phyloP scores from a whole-genome alignment of 2,888 invertebrate species.

The Timandra comae region DNA sequence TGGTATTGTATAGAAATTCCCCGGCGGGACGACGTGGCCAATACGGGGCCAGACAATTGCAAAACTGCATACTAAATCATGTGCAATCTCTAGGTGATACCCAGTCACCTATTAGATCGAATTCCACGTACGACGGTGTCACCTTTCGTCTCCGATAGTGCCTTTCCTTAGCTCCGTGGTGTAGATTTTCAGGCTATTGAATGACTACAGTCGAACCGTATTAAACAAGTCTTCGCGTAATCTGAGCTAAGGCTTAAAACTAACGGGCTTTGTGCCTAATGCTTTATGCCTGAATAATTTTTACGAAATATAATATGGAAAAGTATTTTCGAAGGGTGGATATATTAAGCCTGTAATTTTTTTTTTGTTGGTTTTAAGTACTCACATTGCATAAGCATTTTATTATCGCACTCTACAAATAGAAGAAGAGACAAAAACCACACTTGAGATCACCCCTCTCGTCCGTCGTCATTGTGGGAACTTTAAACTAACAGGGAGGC shows the following conservation, averaged over 20 bases:
- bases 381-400: constrained; percentile 47
- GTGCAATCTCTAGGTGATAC: constrained; percentile 26
- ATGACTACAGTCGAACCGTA: constrained; percentile 61
- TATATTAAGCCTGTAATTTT: constrained; percentile 4
- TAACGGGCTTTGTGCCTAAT: constrained; percentile 59
- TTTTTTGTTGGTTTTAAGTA: constrained; percentile 28
- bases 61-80: constrained; percentile 22
- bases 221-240: constrained; percentile 68
- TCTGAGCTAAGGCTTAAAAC: constrained; percentile 60
- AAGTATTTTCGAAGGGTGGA: constrained; percentile 22
- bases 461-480: constrained; percentile 62
- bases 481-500: constrained; percentile 52
- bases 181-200: constrained; percentile 68
- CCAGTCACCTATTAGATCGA: constrained; percentile 42
- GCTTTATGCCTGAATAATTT: constrained; percentile 56
- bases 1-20: constrained; percentile 15
- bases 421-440: constrained; percentile 62
- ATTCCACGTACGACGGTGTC: constrained; percentile 65
- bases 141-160: constrained; percentile 64
- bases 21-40: constrained; percentile 1
- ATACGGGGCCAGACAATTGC: constrained; percentile 17
- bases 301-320: constrained; percentile 48
- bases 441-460: constrained; percentile 68
- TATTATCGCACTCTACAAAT: constrained; percentile 64
- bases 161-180: constrained; percentile 62